Base-by-base conservation (phyloP, 2,113 vertebrate genomes). In the Centrocercus urophasianus region DNA sequence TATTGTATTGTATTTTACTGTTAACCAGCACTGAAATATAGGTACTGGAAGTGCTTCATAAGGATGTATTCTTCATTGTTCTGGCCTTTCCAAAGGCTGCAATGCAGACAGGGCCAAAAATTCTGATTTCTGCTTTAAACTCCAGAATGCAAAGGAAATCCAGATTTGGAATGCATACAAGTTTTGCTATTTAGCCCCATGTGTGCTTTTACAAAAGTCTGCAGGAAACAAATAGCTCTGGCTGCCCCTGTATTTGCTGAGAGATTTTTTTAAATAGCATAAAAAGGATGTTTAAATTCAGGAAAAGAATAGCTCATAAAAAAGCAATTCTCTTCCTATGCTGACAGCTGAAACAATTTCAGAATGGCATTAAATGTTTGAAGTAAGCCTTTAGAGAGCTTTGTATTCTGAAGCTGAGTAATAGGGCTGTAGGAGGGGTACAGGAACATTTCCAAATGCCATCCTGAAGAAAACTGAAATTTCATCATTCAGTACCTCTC, bases 391-490 rank as follows among this genome's bases (percentile, higher is more conserved):
- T 72, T 20, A 93, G 59, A 91, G 67, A 57, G 48, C 25, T 57
- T 56, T 79, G 17, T 38, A 30, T 15, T 54, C 52, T 28, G 15
- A 82, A 25, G 28, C 45, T 34, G 43, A 22, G 17, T 19, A 43
- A 56, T 6, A 42, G n/a, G 24, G 2, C 25, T 70, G 10, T 64
- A 38, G 54, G 56, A 88, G 54, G 6, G 8, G 11, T 64, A 61
- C 8, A 27, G 0, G 20, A 81, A 34, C 48, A 34, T 52, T 94
- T 95, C 74, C 67, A 38, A 79, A 87, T 36, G 64, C 42, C 34
- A 61, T 54, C 67, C 50, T 86, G 38, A 92, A 88, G 84, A 92
- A 89, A 87, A 56, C 52, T 36, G 59, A 87, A 88, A 93, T 94
- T 57, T 66, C 60, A 88, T 79, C 61, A 40, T 77, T 50, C 45